Evolutionary conservation across 1,140 invertebrate genomes (phyloP).

Genomic region (Drosophila nebulosa): DNA sequence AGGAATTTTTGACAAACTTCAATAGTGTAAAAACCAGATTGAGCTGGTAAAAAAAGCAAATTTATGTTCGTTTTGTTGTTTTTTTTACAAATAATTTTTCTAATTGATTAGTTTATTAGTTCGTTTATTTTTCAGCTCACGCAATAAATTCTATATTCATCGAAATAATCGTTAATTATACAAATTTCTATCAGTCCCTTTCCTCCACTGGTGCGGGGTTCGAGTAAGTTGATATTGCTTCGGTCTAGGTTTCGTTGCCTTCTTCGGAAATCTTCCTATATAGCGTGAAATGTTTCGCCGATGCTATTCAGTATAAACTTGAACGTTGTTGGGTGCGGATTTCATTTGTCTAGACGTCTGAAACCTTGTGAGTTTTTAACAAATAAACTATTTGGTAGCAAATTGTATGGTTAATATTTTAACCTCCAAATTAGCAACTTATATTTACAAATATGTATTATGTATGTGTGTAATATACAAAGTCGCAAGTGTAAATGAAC

Average conservation of each 20-base stretch:
- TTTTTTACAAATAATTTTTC: background rate
- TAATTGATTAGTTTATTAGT: background rate
- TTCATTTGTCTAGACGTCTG: background rate
- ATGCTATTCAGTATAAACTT: conserved; percentile 60
- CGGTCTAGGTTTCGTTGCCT: conserved; percentile 10
- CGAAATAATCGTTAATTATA: background rate
- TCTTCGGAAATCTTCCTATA: conserved; percentile 48
- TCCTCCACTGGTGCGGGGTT: background rate
- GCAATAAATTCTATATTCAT: background rate
- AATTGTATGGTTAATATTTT: too few relatives aligned
- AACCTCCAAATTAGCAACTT: too few relatives aligned
- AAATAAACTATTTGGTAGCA: background rate
- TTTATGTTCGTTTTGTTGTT: too few relatives aligned
- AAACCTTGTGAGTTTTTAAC: conserved; percentile 30
- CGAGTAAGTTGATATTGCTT: background rate
- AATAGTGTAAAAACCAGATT: too few relatives aligned
- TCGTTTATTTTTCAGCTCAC: background rate
- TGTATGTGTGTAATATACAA: too few relatives aligned
- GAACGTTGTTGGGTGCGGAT: conserved; percentile 46
- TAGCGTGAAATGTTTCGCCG: conserved; percentile 9
- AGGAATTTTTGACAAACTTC: too few relatives aligned
- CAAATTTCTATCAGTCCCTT: background rate
- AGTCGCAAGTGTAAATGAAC: too few relatives aligned
- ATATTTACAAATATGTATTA: too few relatives aligned
- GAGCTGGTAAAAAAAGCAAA: too few relatives aligned